phyloP scores from a whole-genome alignment of 1,140 invertebrate genomes.

The Drosophila burlai region DNA sequence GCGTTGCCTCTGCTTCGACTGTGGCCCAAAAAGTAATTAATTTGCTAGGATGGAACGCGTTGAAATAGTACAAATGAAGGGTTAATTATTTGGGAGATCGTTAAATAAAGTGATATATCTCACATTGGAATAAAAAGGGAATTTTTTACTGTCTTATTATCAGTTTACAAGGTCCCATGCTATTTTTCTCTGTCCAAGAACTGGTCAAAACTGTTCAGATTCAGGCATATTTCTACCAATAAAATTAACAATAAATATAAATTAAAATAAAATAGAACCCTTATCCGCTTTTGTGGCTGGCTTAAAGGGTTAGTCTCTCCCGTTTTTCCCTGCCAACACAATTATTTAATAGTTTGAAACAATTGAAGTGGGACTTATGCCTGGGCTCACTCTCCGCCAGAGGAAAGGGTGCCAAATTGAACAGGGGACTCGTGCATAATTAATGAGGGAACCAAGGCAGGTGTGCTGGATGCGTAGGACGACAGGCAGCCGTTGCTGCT shows the following conservation, averaged over 20 bases:
- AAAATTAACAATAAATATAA: not conserved
- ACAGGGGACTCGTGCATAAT: slow-evolving; percentile 72
- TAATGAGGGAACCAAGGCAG: slow-evolving; percentile 79
- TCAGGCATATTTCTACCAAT: not conserved
- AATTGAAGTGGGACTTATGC: slow-evolving; percentile 15
- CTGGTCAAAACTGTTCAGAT: not conserved
- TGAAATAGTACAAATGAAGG: slow-evolving; percentile 39
- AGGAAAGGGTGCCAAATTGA: slow-evolving; percentile 40
- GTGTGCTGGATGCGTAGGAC: slow-evolving; percentile 65
- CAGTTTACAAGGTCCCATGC: too few species aligned
- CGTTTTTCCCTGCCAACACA: slow-evolving; percentile 2
- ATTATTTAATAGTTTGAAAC: slow-evolving; percentile 40
- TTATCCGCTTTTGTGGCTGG: not conserved
- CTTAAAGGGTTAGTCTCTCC: not conserved
- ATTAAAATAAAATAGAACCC: not conserved
- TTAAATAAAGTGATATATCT: slow-evolving; percentile 51
- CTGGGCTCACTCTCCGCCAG: not conserved
- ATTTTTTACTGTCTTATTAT: too few species aligned
- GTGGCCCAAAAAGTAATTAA: slow-evolving; percentile 36
- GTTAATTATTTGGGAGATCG: slow-evolving; percentile 35
- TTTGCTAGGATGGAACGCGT: slow-evolving; percentile 38
- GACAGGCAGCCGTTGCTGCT: slow-evolving; percentile 75
- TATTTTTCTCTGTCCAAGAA: not conserved
- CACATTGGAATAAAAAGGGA: slow-evolving; percentile 2
- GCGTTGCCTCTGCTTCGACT: slow-evolving; percentile 7